Conservation (phyloP, 2,113 vertebrate species). For the Siphamia tubifer region DNA sequence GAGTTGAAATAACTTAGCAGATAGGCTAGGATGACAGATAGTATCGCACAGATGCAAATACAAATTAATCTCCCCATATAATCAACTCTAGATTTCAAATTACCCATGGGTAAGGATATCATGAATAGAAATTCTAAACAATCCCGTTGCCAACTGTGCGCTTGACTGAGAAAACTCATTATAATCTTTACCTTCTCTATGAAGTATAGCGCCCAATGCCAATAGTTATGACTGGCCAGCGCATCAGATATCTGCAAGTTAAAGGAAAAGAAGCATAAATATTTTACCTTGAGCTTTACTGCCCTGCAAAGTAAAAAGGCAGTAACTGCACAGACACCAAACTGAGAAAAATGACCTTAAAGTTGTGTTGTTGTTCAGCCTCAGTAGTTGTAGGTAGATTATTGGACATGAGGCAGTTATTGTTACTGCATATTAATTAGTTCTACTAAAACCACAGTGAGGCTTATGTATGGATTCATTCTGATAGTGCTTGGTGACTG, state of each 20-base stretch:
- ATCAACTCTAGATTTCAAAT: constrained; percentile 60
- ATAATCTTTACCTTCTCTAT: constrained; percentile 89
- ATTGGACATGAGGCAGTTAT: no score
- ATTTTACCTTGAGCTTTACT: no score
- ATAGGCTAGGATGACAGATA: constrained; percentile 26
- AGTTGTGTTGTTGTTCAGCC: no score
- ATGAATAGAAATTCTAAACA: constrained; percentile 49
- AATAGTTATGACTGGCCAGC: constrained; percentile 94
- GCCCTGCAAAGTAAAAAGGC: no score
- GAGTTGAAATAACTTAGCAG: constrained; percentile 3
- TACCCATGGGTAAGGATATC: constrained; percentile 31
- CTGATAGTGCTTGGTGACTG: no score
- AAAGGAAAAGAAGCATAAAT: constrained; percentile 6
- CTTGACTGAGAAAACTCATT: constrained; percentile 53
- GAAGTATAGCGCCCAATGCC: constrained; percentile 94
- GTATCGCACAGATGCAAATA: constrained; percentile 39
- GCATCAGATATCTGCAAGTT: constrained; percentile 84
- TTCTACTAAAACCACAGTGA: no score
- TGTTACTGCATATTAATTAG: no score
- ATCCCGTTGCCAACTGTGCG: constrained; percentile 13
- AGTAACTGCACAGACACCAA: no score
- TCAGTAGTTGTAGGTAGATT: no score
- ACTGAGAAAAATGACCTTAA: no score
- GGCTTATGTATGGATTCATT: no score
- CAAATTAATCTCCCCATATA: constrained; percentile 62